Base-by-base conservation (phyloP, 2,113 vertebrate species). In the Tiliqua scincoides region DNA sequence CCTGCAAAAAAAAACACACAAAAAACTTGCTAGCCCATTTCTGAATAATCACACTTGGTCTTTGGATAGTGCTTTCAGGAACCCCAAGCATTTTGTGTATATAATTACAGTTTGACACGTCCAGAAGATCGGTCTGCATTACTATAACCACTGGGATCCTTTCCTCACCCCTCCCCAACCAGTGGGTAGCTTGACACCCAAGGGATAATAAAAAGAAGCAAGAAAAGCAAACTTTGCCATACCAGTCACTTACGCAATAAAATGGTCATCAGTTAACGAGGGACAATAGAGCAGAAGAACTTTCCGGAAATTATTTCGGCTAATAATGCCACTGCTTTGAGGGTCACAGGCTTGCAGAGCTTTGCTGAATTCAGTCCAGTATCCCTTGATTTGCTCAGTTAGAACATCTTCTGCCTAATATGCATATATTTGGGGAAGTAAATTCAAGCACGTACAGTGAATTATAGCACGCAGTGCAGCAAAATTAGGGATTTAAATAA, bases 191-290 rank as follows among this genome's bases (percentile, higher is more conserved):
- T 48, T 8, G 4, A 48, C 4, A 48, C 8, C 43, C 43, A 48
- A 48, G 43, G 43, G 43, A 8, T 48, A 48, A 48, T 48, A 48
- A 91, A 30, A 80, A 20, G 68, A 0, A 0, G 25, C 72, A 68
- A 62, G 37, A 40, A 81, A 57, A 92, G 82, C 17, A 68, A 73
- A 48, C 48, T n/a, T 78, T 76, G 48, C 9, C 48, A 59, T 0
- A 20, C 10, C 65, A 67, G 67, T 59, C 67, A n/a, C 94, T 95
- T 93, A 97, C 95, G 91, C 95, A 17, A 89, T 76, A 79, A 95
- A 89, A 2, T 94, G 90, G 20, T 94, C 84, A 4, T 94, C 90
- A 4, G 94, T 92, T 79, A 97, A 85, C 76, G 89, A 89, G 0
- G 91, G 89, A 71, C 94, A 96, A 74, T 86, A 93, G 0, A 85